Conservation (phyloP, 2,888 invertebrate species). For the Rhamphomyia laevipes region DNA sequence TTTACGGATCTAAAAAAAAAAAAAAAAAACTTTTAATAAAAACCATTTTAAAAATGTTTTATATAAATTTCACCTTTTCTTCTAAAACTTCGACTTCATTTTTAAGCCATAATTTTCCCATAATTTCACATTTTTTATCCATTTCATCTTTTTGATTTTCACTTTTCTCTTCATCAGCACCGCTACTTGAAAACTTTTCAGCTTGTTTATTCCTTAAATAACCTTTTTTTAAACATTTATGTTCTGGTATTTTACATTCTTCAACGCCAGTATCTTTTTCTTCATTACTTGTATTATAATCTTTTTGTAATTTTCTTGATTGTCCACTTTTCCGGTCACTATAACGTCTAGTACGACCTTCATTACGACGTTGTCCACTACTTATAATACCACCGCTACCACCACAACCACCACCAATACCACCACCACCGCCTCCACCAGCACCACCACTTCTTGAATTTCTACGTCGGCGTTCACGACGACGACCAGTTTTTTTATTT, state of each 20-base stretch:
- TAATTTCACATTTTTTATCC: slow-evolving; percentile 41
- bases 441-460: neutral
- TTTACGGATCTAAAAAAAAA: slow-evolving; percentile 25
- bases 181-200: slow-evolving; percentile 34
- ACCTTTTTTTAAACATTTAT: slow-evolving; percentile 32
- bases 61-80: slow-evolving; percentile 44
- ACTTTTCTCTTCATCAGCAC: slow-evolving; percentile 35
- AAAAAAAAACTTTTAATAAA: neutral
- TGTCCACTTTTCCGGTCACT: slow-evolving; percentile 35
- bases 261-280: slow-evolving; percentile 35
- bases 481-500: slow-evolving; percentile 29
- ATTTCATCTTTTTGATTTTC: slow-evolving; percentile 21
- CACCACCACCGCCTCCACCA: slow-evolving; percentile 22
- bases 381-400: neutral
- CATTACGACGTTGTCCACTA: slow-evolving; percentile 30
- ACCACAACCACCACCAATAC: slow-evolving; percentile 26
- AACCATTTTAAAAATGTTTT: neutral
- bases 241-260: slow-evolving; percentile 23
- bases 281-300: slow-evolving; percentile 33
- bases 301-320: slow-evolving; percentile 28
- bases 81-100: slow-evolving; percentile 82
- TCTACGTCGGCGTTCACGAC: slow-evolving; percentile 28
- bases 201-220: slow-evolving; percentile 35
- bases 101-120: slow-evolving; percentile 82
- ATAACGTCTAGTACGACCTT: slow-evolving; percentile 33